Base-by-base conservation (phyloP, 2,797 vertebrate species). In the Helostoma temminkii region DNA sequence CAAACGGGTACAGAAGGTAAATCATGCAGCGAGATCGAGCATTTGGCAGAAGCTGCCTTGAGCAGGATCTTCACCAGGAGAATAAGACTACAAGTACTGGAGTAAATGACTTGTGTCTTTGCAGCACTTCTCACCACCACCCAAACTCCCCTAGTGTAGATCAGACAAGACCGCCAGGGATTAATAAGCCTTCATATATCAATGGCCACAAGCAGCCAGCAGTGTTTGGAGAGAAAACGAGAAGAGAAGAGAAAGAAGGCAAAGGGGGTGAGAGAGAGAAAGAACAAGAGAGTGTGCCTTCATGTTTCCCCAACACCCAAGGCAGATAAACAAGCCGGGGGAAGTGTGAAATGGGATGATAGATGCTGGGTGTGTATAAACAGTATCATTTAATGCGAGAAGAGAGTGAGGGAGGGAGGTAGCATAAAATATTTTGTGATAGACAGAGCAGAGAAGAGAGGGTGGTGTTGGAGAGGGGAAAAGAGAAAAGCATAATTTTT, bases 321-420 rank as follows among this genome's bases (percentile, higher is more conserved):
- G 88, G 91, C 89, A 79, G 73, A 91, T 92, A 91, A 92, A 92
- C 90, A 92, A 84, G 87, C 88, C 76, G 37, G 83, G 74, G 87
- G 90, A 89, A 86, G 90, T 89, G 90, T 91, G 90, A 90, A 91
- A 92, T 88, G 80, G 89, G 91, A 92, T 92, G 91, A 92, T 82
- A 88, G 90, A 91, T 89, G 87, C 88, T 79, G 88, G 81, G 67
- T 88, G 87, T 91, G 89, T 90, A 90, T 91, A 90, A 93, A 92
- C 89, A 90, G 87, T 91, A 89, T 88, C 83, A 87, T 90, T 91
- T 92, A 90, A 91, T 85, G 80, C 24, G 39, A 83, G 81, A 66
- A 76, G 79, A 83, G 86, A 83, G 80, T 10, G 71, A 78, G 77
- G 66, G 82, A 78, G 82, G 78, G 85, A 79, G 81, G 84, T 59